Conservation (phyloP, 2,888 invertebrate species). For the Aleiodes leptofemur region DNA sequence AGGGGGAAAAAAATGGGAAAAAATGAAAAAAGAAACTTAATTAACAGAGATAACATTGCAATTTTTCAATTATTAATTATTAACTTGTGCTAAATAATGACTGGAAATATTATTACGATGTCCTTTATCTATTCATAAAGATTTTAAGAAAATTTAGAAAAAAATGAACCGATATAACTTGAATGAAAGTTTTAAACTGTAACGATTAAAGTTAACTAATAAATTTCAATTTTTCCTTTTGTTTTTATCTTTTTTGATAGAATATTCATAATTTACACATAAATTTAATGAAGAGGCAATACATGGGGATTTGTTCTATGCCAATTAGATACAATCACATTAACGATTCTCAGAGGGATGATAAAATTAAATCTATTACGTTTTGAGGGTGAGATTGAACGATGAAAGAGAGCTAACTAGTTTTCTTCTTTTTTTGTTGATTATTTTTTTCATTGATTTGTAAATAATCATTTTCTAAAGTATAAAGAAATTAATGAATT, state of each 20-base stretch:
- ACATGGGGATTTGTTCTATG: slow-evolving; percentile 23
- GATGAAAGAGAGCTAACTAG: slow-evolving; percentile 42
- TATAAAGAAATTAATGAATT: slow-evolving; percentile 58
- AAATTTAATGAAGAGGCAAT: slow-evolving; percentile 47
- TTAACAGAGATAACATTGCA: slow-evolving; percentile 39
- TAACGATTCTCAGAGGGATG: slow-evolving; percentile 65
- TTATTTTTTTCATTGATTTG: slow-evolving; percentile 49
- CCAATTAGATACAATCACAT: slow-evolving; percentile 56
- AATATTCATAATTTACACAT: slow-evolving; percentile 44
- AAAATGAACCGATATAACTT: slow-evolving; percentile 14
- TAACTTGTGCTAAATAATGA: slow-evolving; percentile 62
- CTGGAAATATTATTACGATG: slow-evolving; percentile 58
- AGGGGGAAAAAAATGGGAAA: slow-evolving; percentile 14
- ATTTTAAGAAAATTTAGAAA: slow-evolving; percentile 55
- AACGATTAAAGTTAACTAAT: slow-evolving; percentile 5
- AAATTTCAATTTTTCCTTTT: background rate
- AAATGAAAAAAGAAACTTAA: slow-evolving; percentile 30
- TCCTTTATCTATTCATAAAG: slow-evolving; percentile 53
- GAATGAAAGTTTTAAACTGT: slow-evolving; percentile 19
- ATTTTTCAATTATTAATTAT: slow-evolving; percentile 42
- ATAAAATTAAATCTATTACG: slow-evolving; percentile 57
- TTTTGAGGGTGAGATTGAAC: slow-evolving; percentile 49
- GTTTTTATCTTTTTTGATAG: background rate
- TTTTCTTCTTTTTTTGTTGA: slow-evolving; percentile 19
- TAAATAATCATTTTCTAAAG: slow-evolving; percentile 48